These are phyloP conservation scores for Nephrotoma guestfalica DNA, from an alignment of 2,888 invertebrate genomes.

Conservation along the genomic window DNA sequence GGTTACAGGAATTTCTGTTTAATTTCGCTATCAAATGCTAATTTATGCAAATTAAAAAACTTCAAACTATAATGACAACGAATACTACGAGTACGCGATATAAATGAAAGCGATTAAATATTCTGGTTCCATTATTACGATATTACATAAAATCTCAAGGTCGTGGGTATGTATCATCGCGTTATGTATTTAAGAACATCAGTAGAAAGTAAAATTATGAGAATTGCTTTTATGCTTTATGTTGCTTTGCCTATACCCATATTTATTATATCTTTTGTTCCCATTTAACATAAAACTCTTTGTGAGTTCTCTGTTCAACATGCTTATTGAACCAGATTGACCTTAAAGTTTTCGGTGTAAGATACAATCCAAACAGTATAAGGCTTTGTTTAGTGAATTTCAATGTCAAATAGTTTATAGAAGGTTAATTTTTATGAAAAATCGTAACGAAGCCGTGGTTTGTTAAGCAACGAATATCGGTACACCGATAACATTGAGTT, in stretches of 20 bases:
- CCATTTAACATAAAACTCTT: background rate
- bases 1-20: background rate
- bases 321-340: background rate
- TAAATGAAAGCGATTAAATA: too few species aligned
- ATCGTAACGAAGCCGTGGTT: background rate
- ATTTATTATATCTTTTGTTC: too few species aligned
- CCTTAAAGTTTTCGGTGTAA: background rate
- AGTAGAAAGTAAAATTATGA: too few species aligned
- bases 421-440: background rate
- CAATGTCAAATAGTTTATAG: background rate
- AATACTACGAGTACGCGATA: too few species aligned
- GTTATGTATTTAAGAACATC: too few species aligned
- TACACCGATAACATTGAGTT: too few species aligned
- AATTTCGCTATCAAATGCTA: background rate
- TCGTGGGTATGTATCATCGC: too few species aligned
- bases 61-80: too few species aligned
- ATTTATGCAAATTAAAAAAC: background rate
- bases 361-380: background rate
- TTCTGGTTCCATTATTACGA: too few species aligned
- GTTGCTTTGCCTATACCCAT: too few species aligned
- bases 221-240: too few species aligned
- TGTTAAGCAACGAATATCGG: background rate
- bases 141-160: too few species aligned
- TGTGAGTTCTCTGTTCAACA: background rate
- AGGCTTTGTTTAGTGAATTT: background rate